phyloP scores from a whole-genome alignment of 2,888 invertebrate genomes.

The Apodemia duryi region DNA sequence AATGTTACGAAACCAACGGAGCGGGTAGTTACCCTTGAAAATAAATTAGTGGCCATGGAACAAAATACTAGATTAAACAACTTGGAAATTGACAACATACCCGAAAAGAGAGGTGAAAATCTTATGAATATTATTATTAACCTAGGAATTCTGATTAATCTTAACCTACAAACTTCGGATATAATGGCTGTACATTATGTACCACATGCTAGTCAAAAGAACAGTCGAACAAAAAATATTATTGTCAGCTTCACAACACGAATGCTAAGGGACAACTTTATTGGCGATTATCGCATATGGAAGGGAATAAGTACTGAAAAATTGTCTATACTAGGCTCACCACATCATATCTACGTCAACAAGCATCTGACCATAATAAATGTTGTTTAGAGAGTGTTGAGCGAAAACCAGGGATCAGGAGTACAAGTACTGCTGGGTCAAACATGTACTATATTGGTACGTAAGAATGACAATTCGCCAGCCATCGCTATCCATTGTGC shows the following conservation, averaged over 20 bases:
- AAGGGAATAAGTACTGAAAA: background rate
- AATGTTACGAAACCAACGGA: too few species aligned
- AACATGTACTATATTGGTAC: background rate
- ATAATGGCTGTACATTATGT: background rate
- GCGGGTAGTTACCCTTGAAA: background rate
- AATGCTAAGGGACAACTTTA: background rate
- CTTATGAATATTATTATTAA: background rate
- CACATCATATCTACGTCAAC: background rate
- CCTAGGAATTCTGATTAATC: background rate
- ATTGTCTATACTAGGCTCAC: background rate
- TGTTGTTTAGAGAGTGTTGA: background rate
- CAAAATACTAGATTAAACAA: background rate
- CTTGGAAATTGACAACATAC: background rate
- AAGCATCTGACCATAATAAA: background rate
- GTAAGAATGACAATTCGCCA: background rate
- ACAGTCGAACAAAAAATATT: background rate
- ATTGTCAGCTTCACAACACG: background rate
- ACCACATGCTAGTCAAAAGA: background rate
- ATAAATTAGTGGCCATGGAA: background rate
- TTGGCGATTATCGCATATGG: background rate
- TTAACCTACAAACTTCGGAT: background rate
- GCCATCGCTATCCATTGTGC: background rate
- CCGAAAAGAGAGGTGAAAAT: background rate
- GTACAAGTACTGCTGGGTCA: background rate
- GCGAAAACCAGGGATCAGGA: background rate